Conservation (phyloP, 2,888 invertebrate species). For the Tenodera sinensis region DNA sequence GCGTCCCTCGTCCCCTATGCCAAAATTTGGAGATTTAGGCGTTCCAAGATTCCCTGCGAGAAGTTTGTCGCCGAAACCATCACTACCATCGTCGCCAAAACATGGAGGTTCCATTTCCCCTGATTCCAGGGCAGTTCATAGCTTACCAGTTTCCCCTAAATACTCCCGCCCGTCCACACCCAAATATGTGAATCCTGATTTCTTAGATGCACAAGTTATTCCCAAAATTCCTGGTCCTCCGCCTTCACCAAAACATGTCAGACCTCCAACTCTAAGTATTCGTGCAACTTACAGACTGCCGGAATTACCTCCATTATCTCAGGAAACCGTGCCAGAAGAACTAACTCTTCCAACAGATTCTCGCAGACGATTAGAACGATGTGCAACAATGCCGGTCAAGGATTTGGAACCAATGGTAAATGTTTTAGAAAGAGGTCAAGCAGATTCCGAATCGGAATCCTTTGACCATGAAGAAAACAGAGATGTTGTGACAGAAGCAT, state of each 20-base stretch:
- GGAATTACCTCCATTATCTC: not conserved
- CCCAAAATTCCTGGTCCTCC: slow-evolving; percentile 32
- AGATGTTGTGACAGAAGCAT: slow-evolving; percentile 28
- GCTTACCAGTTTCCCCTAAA: slow-evolving; percentile 16
- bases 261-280: slow-evolving; percentile 3
- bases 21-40: not conserved
- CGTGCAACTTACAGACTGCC: not conserved
- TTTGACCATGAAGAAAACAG: slow-evolving; percentile 32
- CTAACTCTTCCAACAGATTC: not conserved
- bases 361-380: not conserved
- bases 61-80: not conserved
- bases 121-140: not conserved
- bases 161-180: slow-evolving; percentile 19
- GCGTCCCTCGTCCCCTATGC: slow-evolving; percentile 12
- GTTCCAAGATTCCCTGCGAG: not conserved
- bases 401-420: not conserved
- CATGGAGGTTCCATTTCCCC: not conserved
- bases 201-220: slow-evolving; percentile 20
- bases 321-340: not conserved
- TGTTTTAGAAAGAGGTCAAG: not conserved
- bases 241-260: slow-evolving; percentile 25
- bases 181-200: slow-evolving; percentile 13
- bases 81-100: not conserved
- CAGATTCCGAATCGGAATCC: slow-evolving; percentile 19
- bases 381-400: not conserved